Evolutionary conservation across 2,888 invertebrate genomes (phyloP).

Genomic region (Galeopsomyia nigrocyanea): DNA sequence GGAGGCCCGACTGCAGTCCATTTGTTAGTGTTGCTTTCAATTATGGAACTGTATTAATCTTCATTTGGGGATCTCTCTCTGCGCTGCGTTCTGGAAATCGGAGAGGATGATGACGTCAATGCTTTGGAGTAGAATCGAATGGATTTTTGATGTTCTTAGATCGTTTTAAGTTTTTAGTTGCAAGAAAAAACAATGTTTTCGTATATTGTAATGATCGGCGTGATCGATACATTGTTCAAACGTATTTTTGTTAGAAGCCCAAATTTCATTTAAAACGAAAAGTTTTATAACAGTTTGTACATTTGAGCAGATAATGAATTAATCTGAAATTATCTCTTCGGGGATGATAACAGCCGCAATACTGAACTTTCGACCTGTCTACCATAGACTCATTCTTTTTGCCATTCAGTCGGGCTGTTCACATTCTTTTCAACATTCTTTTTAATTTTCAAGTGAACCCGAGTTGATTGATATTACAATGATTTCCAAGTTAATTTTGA

Average conservation of each 20-base stretch:
- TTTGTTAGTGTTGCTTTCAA: conserved; percentile 38
- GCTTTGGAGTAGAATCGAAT: no score
- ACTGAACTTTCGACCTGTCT: conserved; percentile 60
- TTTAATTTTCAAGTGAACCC: not conserved
- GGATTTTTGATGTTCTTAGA: no score
- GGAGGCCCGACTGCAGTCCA: conserved; percentile 10
- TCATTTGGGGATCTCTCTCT: conserved; percentile 14
- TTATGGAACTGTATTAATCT: conserved; percentile 39
- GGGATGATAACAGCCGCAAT: conserved; percentile 55
- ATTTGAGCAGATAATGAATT: no score
- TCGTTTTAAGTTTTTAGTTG: no score
- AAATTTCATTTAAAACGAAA: no score
- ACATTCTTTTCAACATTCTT: no score
- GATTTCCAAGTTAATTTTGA: conserved; percentile 12
- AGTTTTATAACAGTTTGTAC: no score
- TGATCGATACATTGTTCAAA: no score
- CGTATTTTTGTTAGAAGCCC: no score
- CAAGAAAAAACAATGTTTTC: no score
- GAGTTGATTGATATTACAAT: no score
- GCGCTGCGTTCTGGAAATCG: conserved; percentile 10
- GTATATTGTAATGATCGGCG: no score
- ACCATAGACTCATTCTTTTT: conserved; percentile 53
- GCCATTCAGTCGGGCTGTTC: conserved; percentile 52
- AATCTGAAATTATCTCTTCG: conserved; percentile 55
- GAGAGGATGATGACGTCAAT: not conserved